Evolutionary conservation across 1,140 invertebrate genomes (phyloP).

Genomic region (Drosophila melanica): DNA sequence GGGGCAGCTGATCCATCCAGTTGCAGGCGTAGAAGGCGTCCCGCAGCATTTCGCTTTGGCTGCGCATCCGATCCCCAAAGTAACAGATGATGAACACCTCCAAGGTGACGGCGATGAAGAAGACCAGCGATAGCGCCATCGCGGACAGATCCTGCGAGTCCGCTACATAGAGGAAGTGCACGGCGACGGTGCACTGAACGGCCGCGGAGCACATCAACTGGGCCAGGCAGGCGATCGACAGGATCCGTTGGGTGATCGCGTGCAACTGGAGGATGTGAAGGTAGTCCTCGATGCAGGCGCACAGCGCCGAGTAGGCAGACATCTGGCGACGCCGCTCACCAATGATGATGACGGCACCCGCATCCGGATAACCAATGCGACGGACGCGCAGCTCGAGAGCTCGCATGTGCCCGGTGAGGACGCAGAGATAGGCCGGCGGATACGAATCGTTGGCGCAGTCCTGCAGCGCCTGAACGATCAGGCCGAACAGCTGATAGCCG

Average conservation of each 20-base stretch:
- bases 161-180: constrained; percentile 70
- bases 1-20: constrained; percentile 62
- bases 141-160: constrained; percentile 58
- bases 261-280: constrained; percentile 49
- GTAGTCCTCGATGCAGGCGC: constrained; percentile 61
- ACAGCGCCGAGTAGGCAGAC: constrained; percentile 28
- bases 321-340: not conserved
- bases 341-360: not conserved
- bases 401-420: constrained; percentile 70
- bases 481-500: constrained; percentile 63
- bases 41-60: constrained; percentile 58
- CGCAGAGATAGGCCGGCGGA: constrained; percentile 69
- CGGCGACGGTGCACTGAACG: constrained; percentile 71
- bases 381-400: constrained; percentile 64
- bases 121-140: constrained; percentile 66
- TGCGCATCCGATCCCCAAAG: constrained; percentile 65
- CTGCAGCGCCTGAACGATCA: constrained; percentile 68
- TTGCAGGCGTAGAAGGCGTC: constrained; percentile 74
- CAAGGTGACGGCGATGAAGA: constrained; percentile 70
- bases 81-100: constrained; percentile 75
- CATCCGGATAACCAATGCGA: constrained; percentile 39
- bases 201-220: constrained; percentile 69
- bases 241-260: constrained; percentile 60
- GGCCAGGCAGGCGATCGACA: constrained; percentile 64
- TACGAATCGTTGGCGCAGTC: constrained; percentile 75